Base-by-base conservation (phyloP, 2,797 vertebrate genomes). In the Acrossocheilus fasciatus region DNA sequence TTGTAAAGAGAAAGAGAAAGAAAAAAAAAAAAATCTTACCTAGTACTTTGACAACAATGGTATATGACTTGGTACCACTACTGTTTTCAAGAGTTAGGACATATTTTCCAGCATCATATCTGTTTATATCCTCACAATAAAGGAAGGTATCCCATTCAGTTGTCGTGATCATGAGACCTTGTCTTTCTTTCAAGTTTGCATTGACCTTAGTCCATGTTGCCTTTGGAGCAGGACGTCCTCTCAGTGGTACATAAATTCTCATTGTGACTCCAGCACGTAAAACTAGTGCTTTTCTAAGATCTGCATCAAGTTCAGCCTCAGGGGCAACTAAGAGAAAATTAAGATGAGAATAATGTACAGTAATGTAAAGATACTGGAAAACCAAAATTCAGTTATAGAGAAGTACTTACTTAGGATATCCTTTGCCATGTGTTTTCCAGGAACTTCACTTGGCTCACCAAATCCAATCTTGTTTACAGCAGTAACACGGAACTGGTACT, bases 61-160 rank as follows among this genome's bases (percentile, higher is more conserved):
- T 98, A 87, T 99, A 99, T 69, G 96, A 95, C 91, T 99, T 99
- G 87, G 97, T 94, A 87, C 98, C 98, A 59, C 97, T 98, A 93
- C 95, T 98, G 91, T 99, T 99, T 91, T 99, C 98, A 87, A 99
- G 93, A 23, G 96, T 93, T 82, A 99, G 93, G 47, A 98, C 93
- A 0, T 99, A 99, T 95, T 99, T 99, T 88, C 98, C 98, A 75
- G 98, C 98, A 89, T 99, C 98, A 0, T 98, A 99, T 96, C 97
- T 97, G 94, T 98, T 98, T n/a, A 99, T 92, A 75, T 97, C 95
- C 94, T 99, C 98, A 88, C 97, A 95, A 92, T 97, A 95, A 68
- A 99, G 88, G 64, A 97, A 95, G 1, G 98, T 99, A 90, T 99
- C 98, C 96, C 97, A 98, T 1, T 99, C 98, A 12, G 98, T 97